phyloP scores from a whole-genome alignment of 37 sponge, comb jelly and placozoan genomes.

The Dysidea cf. avara region DNA sequence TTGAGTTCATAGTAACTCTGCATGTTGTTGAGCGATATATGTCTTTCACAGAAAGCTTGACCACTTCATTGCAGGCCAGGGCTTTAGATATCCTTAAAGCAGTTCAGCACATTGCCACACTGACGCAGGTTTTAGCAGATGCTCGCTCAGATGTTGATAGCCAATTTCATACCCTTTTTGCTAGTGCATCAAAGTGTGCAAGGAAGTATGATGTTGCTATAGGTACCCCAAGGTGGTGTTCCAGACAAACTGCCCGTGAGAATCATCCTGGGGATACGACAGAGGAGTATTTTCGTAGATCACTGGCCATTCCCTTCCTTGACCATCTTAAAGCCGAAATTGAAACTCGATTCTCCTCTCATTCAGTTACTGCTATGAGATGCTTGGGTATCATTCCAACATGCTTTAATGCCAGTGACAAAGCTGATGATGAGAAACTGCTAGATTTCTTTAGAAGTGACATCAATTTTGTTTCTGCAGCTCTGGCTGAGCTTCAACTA shows the following conservation, averaged over 20 bases:
- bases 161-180: constrained; percentile 15
- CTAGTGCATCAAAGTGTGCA: constrained; percentile 25
- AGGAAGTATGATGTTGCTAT: constrained; percentile 5
- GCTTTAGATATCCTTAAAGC: constrained; percentile 43
- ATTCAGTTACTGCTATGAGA: constrained; percentile 19
- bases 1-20: constrained; percentile 29
- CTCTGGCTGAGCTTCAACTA: constrained; percentile 39
- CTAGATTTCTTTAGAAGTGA: constrained; percentile 37
- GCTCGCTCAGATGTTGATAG: constrained; percentile 23
- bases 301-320: constrained; percentile 55
- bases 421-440: constrained; percentile 12
- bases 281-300: constrained; percentile 46
- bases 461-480: constrained; percentile 13
- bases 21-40: constrained; percentile 18
- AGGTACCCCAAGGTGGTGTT: constrained; percentile 42
- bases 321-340: too few relatives aligned
- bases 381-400: constrained; percentile 40
- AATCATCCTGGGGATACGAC: constrained; percentile 47
- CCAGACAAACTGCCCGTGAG: too few relatives aligned
- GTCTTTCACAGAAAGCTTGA: constrained; percentile 23
- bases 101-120: constrained; percentile 24
- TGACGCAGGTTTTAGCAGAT: constrained; percentile 19
- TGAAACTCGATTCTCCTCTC: constrained; percentile 30
- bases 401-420: constrained; percentile 2
- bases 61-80: constrained; percentile 35